Percentiles rank a stretch among this genome's conserved stretches.
Conservation (phyloP, 2,888 invertebrate species). For the Seira ritae region DNA sequence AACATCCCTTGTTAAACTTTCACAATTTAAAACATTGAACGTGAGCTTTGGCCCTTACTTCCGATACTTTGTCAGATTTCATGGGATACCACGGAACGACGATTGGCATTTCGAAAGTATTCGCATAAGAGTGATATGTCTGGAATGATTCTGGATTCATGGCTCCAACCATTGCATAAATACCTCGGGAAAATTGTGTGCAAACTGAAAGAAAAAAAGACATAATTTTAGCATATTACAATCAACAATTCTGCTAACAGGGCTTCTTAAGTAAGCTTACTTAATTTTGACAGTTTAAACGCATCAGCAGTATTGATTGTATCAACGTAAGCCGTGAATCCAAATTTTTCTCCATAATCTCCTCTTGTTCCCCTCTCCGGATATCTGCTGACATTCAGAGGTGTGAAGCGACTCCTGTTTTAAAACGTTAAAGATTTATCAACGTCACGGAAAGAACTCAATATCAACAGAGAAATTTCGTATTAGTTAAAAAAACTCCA, state of each 20-base stretch:
- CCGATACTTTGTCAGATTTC: constrained; percentile 56
- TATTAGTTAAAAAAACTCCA: too few species aligned
- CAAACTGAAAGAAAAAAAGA: constrained; percentile 82
- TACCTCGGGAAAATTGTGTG: constrained; percentile 91
- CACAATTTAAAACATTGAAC: neutral
- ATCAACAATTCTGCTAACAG: neutral
- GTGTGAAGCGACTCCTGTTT: constrained; percentile 85
- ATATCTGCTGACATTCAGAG: constrained; percentile 53
- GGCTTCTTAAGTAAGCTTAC: constrained; percentile 79
- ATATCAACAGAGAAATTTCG: too few species aligned
- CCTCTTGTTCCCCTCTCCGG: constrained; percentile 32
- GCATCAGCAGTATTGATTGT: constrained; percentile 79
- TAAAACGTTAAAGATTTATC: too few species aligned
- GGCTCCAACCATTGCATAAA: constrained; percentile 92
- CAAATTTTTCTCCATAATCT: constrained; percentile 80
- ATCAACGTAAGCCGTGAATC: constrained; percentile 91
- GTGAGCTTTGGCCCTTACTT: constrained; percentile 8
- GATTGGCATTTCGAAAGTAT: constrained; percentile 96
- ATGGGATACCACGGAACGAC: constrained; percentile 93
- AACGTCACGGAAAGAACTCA: too few species aligned
- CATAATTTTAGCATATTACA: neutral
- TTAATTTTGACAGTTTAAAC: constrained; percentile 91
- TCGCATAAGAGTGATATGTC: constrained; percentile 94
- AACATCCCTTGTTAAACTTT: neutral
- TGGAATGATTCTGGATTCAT: constrained; percentile 95